Base-by-base conservation (phyloP, 2,888 invertebrate species). In the Epinotia nisella region DNA sequence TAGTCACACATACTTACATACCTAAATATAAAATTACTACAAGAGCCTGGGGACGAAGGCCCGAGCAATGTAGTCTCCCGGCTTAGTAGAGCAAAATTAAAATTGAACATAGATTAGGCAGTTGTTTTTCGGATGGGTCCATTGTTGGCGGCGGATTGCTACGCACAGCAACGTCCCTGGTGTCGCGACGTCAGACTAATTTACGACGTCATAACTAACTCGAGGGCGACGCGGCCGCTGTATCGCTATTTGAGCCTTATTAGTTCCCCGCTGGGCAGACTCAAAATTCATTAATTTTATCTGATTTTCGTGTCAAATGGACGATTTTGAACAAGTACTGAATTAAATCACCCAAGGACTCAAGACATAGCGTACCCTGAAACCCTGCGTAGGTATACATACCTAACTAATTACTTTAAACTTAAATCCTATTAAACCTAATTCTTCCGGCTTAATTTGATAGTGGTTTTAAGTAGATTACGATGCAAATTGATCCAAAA, bases 141-240 rank as follows among this genome's bases (percentile, higher is more conserved):
- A 49, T 49, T 49, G 49, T 49, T n/a, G 49, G n/a, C 49, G 39
- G n/a, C 49, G 39, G n/a, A 56, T 62, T 58, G 70, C 15, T n/a
- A 21, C 69, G 24, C 29, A 24, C 45, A 9, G 55, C 41, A n/a
- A 49, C 49, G 62, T 56, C 55, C 49, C 24, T 55, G 41, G 66
- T 41, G 66, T 59, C 71, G 55, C 45, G 56, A 41, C 35, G 55
- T 61, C 61, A 35, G 71, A 17, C 59, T 62, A 56, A 72, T 65
- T 72, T 72, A 72, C 59, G 72, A 61, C 67, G 67, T 35, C 72
- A 69, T 69, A 69, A 69, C 60, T 69, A 69, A 69, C 69, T 69
- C 69, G 53, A 60, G 53, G 51, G 51, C 51, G 59, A 53, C 60
- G 10, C 45, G 41, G 67, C 17, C 29, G 41, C 58, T 45, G 60